Evolutionary conservation across 2,888 invertebrate species (phyloP).

Genomic region (Uloborus plumipes): DNA sequence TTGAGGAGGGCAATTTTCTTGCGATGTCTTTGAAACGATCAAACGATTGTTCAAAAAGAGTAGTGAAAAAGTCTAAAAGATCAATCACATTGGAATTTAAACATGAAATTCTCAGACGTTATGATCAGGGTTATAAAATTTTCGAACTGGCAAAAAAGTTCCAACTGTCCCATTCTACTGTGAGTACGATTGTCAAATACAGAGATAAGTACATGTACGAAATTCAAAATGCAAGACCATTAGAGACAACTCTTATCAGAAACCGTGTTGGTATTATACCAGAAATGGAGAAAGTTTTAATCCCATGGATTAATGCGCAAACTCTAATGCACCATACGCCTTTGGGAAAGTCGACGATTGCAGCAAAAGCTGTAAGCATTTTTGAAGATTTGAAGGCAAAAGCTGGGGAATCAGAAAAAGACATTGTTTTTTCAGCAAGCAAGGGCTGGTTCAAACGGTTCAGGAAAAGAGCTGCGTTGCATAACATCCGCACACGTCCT

Average conservation of each 20-base stretch:
- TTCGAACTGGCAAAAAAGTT: not conserved
- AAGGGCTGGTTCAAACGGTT: conserved; percentile 57
- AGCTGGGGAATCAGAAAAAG: conserved; percentile 9
- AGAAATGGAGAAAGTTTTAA: conserved; percentile 35
- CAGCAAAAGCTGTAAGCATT: conserved; percentile 26
- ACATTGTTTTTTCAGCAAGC: conserved; percentile 39
- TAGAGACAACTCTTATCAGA: conserved; percentile 1
- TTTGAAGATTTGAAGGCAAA: conserved; percentile 20
- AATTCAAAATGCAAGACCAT: conserved; percentile 1
- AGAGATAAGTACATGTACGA: conserved; percentile 5
- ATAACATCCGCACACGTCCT: conserved; percentile 38
- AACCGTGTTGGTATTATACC: not conserved
- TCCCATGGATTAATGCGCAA: conserved; percentile 25
- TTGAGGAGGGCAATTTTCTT: no score
- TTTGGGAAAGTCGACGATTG: conserved; percentile 22
- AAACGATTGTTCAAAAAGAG: no score
- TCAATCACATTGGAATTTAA: conserved; percentile 10
- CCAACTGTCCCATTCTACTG: conserved; percentile 1
- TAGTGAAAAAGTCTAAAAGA: not conserved
- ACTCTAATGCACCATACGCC: conserved; percentile 9
- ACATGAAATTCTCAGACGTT: not conserved
- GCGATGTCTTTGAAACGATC: no score
- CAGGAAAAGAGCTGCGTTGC: conserved; percentile 43
- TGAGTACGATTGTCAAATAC: conserved; percentile 8
- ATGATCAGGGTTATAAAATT: not conserved